Evolutionary conservation across 1,140 invertebrate species (phyloP), one percentile per base, ranked within the genome.

Genomic region (Drosophila watanabei): DNA sequence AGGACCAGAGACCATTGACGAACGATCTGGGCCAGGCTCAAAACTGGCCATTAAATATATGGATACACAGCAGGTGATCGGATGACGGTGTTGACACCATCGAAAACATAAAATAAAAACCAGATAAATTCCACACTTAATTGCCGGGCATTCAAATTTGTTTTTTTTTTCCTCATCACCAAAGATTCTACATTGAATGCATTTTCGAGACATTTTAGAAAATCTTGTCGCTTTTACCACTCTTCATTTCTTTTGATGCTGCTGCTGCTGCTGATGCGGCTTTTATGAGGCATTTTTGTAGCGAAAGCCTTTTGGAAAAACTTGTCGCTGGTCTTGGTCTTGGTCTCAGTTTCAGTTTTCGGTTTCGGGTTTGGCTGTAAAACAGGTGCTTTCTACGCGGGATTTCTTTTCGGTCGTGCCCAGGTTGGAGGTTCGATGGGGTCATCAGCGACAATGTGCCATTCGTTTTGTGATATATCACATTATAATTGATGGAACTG

Each of bases 201-300:
- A 56, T 66, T 57, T 57, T 57, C 35, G 20, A 57, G 54, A 33
- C 51, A 52, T 58, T 76, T 56, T 66, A 57, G 59, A 69, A 69
- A 77, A 77, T 81, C 46, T 59, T 35, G 32, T 73, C 52, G 66
- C 64, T 46, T 79, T 51, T 57, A 48, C 58, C 46, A 41, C 54
- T 60, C 57, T 64, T 64, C 54, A 63, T 76, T 70, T 80, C 48
- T 32, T 65, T 76, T 57, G 11, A 69, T 71, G 73, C 56, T 65
- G 58, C 64, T 59, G 54, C 59, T 72, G 58, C 68, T 62, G 58
- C 72, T 62, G 58, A 66, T 71, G 64, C 79, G 52, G 79, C 65
- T 84, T 82, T 90, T 90, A 90, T 86, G 85, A 89, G 68, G 86
- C 79, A 89, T 89, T 89, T 89, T 89, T 89, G 86, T 86, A 89